Conservation (phyloP, 2,888 invertebrate species). For the Stenoptilia bipunctidactyla region DNA sequence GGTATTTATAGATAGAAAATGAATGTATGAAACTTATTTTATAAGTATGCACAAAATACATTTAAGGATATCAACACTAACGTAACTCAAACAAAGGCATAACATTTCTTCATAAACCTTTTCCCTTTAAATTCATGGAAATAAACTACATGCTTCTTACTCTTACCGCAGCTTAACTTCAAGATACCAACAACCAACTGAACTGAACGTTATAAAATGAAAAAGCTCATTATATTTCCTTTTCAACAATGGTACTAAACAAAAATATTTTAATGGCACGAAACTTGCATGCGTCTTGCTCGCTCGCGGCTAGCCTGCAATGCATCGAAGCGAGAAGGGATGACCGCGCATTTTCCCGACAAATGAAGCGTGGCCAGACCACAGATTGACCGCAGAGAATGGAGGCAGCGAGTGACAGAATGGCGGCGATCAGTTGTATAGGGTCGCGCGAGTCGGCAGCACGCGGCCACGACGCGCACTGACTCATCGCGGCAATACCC, state of each 20-base stretch:
- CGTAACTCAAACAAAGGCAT: too few relatives aligned
- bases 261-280: conserved; percentile 58
- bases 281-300: conserved; percentile 54
- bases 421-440: conserved; percentile 65
- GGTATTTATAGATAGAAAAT: too few relatives aligned
- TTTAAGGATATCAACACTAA: too few relatives aligned
- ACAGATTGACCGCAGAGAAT: conserved; percentile 72
- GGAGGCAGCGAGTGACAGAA: conserved; percentile 70
- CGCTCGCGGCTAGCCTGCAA: conserved; percentile 19
- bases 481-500: conserved; percentile 30
- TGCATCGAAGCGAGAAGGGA: conserved; percentile 38
- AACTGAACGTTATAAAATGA: conserved; percentile 39
- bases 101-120: too few relatives aligned
- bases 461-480: conserved; percentile 9
- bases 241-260: conserved; percentile 61
- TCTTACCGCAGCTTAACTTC: conserved; percentile 23
- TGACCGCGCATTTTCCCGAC: conserved; percentile 62
- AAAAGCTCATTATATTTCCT: conserved; percentile 65
- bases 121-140: too few relatives aligned
- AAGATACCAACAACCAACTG: conserved; percentile 35
- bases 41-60: too few relatives aligned
- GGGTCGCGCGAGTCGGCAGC: conserved; percentile 39
- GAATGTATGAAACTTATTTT: too few relatives aligned
- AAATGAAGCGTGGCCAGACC: conserved; percentile 72
- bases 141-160: too few relatives aligned